phyloP scores from a whole-genome alignment of 92 coral and sea anemone species.

The Zoanthus sociatus region DNA sequence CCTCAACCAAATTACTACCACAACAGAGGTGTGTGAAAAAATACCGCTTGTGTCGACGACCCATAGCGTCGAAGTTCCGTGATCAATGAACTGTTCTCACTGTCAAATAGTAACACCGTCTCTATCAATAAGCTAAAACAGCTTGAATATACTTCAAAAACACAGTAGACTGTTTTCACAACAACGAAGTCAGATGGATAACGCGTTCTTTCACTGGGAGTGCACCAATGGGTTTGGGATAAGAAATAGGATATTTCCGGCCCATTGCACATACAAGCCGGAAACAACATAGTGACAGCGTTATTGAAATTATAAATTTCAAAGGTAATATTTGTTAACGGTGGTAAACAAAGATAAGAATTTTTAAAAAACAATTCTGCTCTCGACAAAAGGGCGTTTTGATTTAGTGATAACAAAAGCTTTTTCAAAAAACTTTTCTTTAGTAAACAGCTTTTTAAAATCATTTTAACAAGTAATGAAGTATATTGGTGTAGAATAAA shows the following conservation, averaged over 20 bases:
- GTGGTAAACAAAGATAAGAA: background rate
- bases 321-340: background rate
- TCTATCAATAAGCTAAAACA: slow-evolving; percentile 13
- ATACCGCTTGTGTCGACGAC: slow-evolving; percentile 31
- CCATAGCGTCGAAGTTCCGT: slow-evolving; percentile 23
- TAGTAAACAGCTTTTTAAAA: background rate
- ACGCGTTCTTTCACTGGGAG: slow-evolving; percentile 2
- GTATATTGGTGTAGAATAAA: background rate
- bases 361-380: background rate
- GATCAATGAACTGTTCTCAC: slow-evolving; percentile 8
- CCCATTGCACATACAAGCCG: background rate
- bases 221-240: background rate
- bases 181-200: background rate
- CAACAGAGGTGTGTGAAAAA: slow-evolving; percentile 38
- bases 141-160: slow-evolving; percentile 17
- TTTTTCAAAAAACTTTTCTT: background rate
- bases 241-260: slow-evolving; percentile 29
- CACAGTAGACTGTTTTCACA: background rate
- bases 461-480: background rate
- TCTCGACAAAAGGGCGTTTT: background rate
- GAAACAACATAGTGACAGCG: background rate
- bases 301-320: background rate
- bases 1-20: slow-evolving; percentile 27
- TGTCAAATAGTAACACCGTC: background rate
- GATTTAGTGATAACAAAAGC: background rate